These are phyloP conservation scores for Carollia perspicillata DNA, from an alignment of 2,113 vertebrate genomes.

Conservation along the genomic window DNA sequence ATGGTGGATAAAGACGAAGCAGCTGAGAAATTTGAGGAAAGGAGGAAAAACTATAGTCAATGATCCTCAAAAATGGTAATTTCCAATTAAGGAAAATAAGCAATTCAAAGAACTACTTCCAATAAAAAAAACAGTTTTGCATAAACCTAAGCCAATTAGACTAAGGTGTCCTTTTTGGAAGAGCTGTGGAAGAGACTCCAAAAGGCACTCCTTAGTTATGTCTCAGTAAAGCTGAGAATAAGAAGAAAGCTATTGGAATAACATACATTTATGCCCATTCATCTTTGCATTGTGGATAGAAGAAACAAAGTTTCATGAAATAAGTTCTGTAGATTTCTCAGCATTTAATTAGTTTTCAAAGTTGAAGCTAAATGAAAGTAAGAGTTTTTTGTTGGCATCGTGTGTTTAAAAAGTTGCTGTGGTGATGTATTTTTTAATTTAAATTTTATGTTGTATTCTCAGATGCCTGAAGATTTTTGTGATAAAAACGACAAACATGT, in stretches of 20 bases:
- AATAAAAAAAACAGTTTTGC: constrained; percentile 38
- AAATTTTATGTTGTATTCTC: constrained; percentile 31
- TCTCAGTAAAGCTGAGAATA: not conserved
- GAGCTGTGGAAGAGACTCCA: not conserved
- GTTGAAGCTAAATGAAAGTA: not conserved
- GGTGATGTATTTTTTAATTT: not conserved
- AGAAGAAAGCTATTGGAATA: constrained; percentile 6
- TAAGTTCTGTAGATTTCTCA: constrained; percentile 1
- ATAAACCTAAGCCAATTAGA: constrained; percentile 27
- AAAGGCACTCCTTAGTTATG: not conserved
- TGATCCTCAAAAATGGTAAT: constrained; percentile 64
- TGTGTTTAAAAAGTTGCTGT: not conserved
- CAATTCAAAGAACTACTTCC: constrained; percentile 29
- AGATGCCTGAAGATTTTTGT: not conserved
- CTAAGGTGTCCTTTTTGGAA: not conserved
- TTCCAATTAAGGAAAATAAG: constrained; percentile 57
- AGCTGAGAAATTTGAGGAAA: constrained; percentile 45
- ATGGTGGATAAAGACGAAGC: constrained; percentile 44
- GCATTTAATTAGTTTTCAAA: not conserved
- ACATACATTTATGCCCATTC: not conserved
- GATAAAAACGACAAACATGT: not conserved
- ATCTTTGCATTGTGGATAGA: not conserved
- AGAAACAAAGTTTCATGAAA: constrained; percentile 3
- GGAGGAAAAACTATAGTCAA: constrained; percentile 49
- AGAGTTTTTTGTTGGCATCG: not conserved